Evolutionary conservation across 2,888 invertebrate species (phyloP).

Genomic region (Rhingia rostrata): DNA sequence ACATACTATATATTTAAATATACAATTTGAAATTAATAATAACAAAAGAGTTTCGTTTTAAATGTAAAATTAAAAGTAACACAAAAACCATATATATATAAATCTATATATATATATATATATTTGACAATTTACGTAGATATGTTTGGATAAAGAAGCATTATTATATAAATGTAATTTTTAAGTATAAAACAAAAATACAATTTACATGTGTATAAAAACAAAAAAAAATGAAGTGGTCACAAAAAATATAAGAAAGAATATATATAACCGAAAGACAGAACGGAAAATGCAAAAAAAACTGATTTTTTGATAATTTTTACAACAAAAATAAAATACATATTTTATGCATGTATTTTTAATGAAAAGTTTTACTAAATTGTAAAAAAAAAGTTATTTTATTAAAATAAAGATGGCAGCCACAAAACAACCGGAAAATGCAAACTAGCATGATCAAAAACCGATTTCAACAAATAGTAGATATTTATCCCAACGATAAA

Average conservation of each 20-base stretch:
- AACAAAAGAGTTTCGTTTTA: conserved; percentile 73
- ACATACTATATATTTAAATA: conserved; percentile 70
- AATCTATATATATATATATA: conserved; percentile 68
- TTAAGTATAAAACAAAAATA: conserved; percentile 75
- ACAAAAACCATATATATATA: conserved; percentile 73
- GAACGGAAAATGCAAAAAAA: conserved; percentile 59
- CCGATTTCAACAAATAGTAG: conserved; percentile 74
- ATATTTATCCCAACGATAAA: conserved; percentile 82
- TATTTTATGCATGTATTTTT: conserved; percentile 73
- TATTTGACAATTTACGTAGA: conserved; percentile 69
- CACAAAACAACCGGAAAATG: conserved; percentile 41
- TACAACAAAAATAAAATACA: conserved; percentile 73
- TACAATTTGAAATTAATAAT: conserved; percentile 72
- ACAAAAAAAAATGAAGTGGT: conserved; percentile 75
- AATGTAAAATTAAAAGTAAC: conserved; percentile 71
- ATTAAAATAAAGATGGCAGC: conserved; percentile 54
- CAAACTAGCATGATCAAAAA: conserved; percentile 30
- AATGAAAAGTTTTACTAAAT: conserved; percentile 41
- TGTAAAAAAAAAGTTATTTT: conserved; percentile 48
- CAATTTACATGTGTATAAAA: conserved; percentile 77
- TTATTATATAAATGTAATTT: conserved; percentile 77
- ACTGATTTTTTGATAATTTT: conserved; percentile 76
- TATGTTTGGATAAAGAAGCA: conserved; percentile 66
- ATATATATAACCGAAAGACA: conserved; percentile 44
- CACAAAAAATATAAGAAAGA: conserved; percentile 76